Conservation (phyloP, 1,140 invertebrate species). For the Semibalanus balanoides region DNA sequence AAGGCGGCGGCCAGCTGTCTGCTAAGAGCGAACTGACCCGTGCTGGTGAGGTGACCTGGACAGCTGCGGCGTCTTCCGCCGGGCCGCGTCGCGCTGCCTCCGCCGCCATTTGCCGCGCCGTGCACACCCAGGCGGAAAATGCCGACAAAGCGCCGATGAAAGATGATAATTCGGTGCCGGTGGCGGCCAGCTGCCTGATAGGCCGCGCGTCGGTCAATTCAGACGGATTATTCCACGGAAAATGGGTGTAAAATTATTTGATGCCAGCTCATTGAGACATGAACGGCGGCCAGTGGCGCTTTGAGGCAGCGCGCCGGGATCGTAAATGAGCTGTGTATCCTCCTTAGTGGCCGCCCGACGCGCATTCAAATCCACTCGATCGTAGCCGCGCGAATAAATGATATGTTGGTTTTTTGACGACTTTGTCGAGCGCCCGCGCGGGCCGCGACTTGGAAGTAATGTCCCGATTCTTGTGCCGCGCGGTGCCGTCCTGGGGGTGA, state of each 20-base stretch:
- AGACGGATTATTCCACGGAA: not conserved
- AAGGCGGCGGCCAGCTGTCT: not conserved
- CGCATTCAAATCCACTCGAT: not conserved
- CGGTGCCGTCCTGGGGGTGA: too few species aligned
- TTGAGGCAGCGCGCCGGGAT: not conserved
- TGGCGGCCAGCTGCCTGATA: not conserved
- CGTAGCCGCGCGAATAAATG: not conserved
- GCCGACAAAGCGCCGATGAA: not conserved
- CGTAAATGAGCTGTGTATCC: conserved; percentile 1
- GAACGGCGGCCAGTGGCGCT: not conserved
- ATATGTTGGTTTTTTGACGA: conserved; percentile 1
- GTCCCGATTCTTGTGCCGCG: not conserved
- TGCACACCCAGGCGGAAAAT: not conserved
- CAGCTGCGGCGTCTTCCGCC: not conserved
- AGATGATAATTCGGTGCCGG: not conserved
- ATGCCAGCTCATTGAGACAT: not conserved
- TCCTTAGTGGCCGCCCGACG: not conserved
- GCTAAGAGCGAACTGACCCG: too few species aligned
- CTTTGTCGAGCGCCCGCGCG: not conserved
- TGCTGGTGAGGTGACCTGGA: not conserved
- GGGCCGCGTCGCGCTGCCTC: too few species aligned
- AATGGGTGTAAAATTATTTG: conserved; percentile 2
- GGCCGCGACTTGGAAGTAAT: not conserved
- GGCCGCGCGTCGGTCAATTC: not conserved
- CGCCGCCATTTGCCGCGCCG: not conserved